A percentile compares a stretch with the other conserved stretches of the same genome.
phyloP scores from a whole-genome alignment of 2,888 invertebrate genomes.

The Caenorhabditis sp. region DNA sequence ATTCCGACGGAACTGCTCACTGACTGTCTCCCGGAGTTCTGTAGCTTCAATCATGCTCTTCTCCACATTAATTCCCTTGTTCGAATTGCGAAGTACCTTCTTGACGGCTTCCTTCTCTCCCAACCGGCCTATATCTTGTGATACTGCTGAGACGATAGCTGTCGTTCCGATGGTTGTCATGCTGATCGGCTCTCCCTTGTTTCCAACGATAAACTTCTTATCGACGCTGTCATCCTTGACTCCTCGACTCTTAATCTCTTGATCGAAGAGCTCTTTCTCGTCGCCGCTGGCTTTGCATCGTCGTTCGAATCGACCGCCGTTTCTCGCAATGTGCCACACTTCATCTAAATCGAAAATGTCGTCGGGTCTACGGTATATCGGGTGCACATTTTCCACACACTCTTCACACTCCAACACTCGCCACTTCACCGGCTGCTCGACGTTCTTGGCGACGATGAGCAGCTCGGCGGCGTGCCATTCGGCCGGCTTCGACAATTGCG shows the following conservation, averaged over 20 bases:
- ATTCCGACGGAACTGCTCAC: constrained; percentile 54
- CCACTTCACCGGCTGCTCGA: constrained; percentile 57
- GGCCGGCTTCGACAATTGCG: constrained; percentile 32
- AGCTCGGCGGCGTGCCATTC: constrained; percentile 37
- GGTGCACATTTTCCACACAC: constrained; percentile 70
- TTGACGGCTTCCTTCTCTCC: constrained; percentile 64
- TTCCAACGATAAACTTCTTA: constrained; percentile 68
- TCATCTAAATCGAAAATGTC: constrained; percentile 72
- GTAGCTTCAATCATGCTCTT: constrained; percentile 60
- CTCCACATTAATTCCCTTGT: constrained; percentile 66
- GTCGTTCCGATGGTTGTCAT: constrained; percentile 71
- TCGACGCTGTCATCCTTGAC: constrained; percentile 61
- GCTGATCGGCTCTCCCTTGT: constrained; percentile 54
- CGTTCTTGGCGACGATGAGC: constrained; percentile 39
- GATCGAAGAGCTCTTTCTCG: constrained; percentile 31
- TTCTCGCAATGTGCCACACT: constrained; percentile 64
- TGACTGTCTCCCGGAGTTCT: constrained; percentile 61
- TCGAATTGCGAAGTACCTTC: constrained; percentile 48
- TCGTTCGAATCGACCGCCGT: constrained; percentile 70
- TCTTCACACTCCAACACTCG: constrained; percentile 71
- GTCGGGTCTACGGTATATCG: constrained; percentile 69
- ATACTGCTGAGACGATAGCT: constrained; percentile 62
- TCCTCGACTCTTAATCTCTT: constrained; percentile 60
- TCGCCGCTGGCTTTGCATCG: constrained; percentile 70
- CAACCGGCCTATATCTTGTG: constrained; percentile 59